Conservation (phyloP, 1,140 invertebrate species). For the Platyscapa corneri region DNA sequence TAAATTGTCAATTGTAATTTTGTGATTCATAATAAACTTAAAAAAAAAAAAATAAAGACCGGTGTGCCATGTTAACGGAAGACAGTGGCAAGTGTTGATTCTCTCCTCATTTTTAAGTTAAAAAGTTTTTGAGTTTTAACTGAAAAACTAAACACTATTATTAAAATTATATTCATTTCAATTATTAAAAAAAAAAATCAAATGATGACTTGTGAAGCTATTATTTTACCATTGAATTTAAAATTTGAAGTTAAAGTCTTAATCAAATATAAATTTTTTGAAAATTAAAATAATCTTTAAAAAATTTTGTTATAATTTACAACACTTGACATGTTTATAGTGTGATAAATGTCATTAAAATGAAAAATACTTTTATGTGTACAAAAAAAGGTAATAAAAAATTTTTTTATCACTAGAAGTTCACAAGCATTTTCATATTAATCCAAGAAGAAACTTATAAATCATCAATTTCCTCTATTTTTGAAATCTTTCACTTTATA, state of each 20-base stretch:
- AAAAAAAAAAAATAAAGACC: conserved; percentile 41
- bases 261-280: conserved; percentile 25
- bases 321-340: conserved; percentile 2
- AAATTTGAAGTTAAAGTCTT: conserved; percentile 37
- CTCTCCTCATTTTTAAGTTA: conserved; percentile 36
- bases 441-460: conserved; percentile 6
- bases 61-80: conserved; percentile 51
- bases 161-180: conserved; percentile 33
- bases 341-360: conserved; percentile 19
- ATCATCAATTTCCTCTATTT: conserved; percentile 80
- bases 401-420: conserved; percentile 38
- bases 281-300: conserved; percentile 47
- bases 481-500: conserved; percentile 94
- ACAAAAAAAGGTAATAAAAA: conserved; percentile 30
- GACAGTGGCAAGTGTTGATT: conserved; percentile 46
- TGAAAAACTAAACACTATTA: conserved; percentile 35
- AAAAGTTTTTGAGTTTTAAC: conserved; percentile 48
- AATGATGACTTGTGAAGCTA: conserved; percentile 9
- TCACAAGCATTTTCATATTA: conserved; percentile 2
- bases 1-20: conserved; percentile 52
- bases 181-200: conserved; percentile 28
- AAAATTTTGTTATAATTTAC: conserved; percentile 47
- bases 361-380: conserved; percentile 20
- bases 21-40: conserved; percentile 47
- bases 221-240: conserved; percentile 11